Conservation (phyloP, 2,888 invertebrate genomes). For the Drosophila kanekoi region DNA sequence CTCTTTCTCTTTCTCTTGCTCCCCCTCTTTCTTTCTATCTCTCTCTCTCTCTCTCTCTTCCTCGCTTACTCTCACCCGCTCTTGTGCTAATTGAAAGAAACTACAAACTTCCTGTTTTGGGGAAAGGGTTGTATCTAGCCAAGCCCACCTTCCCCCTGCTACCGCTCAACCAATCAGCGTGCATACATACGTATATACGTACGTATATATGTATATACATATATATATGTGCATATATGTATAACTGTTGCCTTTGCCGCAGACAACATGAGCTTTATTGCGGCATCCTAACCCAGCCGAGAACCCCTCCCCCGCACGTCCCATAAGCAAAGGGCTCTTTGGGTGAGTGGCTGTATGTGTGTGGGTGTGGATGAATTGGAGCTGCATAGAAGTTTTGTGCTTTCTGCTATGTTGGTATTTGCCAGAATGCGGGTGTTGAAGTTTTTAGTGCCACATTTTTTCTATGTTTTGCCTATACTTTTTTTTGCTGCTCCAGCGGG, state of each 20-base stretch:
- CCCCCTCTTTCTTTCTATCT: neutral
- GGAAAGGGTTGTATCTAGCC: slow-evolving; percentile 31
- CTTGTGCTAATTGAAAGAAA: slow-evolving; percentile 66
- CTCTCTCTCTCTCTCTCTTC: slow-evolving; percentile 1
- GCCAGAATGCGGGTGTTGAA: slow-evolving; percentile 73
- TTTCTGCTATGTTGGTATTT: slow-evolving; percentile 70
- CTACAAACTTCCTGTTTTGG: slow-evolving; percentile 73
- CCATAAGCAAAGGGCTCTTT: slow-evolving; percentile 37
- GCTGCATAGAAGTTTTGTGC: slow-evolving; percentile 71
- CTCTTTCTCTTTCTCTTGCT: neutral
- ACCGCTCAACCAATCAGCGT: slow-evolving; percentile 12
- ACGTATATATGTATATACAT: neutral
- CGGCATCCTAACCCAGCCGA: slow-evolving; percentile 58
- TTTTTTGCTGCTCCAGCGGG: slow-evolving; percentile 65
- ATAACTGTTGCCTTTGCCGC: slow-evolving; percentile 72
- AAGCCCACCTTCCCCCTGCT: slow-evolving; percentile 5
- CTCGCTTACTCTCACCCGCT: slow-evolving; percentile 16
- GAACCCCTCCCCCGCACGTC: slow-evolving; percentile 1
- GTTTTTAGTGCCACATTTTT: slow-evolving; percentile 78
- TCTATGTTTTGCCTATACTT: slow-evolving; percentile 30
- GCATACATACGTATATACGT: neutral
- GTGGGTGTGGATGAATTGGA: slow-evolving; percentile 37
- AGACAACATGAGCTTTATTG: slow-evolving; percentile 81
- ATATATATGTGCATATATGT: slow-evolving; percentile 4
- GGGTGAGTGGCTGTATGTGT: slow-evolving; percentile 14